Conservation (phyloP, 2,888 invertebrate species). For the Candidula unifasciata region DNA sequence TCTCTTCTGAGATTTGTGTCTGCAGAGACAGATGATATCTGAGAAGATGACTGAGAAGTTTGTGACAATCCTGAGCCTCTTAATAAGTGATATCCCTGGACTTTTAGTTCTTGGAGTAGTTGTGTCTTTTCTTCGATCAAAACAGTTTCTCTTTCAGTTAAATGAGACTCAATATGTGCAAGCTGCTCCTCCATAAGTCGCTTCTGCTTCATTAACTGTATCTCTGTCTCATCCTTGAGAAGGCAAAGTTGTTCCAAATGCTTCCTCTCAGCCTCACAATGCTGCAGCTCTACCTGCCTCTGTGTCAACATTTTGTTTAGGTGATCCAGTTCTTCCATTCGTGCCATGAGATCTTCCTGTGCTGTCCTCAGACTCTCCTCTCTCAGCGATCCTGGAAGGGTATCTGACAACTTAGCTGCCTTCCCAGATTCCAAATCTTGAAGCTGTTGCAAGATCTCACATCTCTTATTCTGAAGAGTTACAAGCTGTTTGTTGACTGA, state of each 20-base stretch:
- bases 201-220: constrained; percentile 70
- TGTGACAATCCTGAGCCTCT: neutral
- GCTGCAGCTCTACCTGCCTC: constrained; percentile 63
- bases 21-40: neutral
- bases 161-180: constrained; percentile 65
- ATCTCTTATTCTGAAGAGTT: constrained; percentile 68
- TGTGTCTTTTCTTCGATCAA: constrained; percentile 67
- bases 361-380: constrained; percentile 67
- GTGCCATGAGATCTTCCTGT: constrained; percentile 64
- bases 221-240: constrained; percentile 69
- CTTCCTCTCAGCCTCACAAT: constrained; percentile 63
- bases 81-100: neutral
- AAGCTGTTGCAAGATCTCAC: constrained; percentile 66
- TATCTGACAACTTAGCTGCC: constrained; percentile 55
- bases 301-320: constrained; percentile 64
- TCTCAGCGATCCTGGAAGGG: constrained; percentile 61
- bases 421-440: constrained; percentile 60
- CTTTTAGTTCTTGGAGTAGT: constrained; percentile 62
- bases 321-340: constrained; percentile 66
- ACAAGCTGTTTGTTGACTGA: constrained; percentile 67
- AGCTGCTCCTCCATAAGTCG: constrained; percentile 70
- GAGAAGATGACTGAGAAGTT: neutral
- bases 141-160: constrained; percentile 66
- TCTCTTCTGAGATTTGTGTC: constrained; percentile 27
- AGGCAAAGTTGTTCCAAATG: constrained; percentile 69